These are phyloP conservation scores for Xenopus borealis DNA, from an alignment of 2,113 vertebrate genomes.

Conservation along the genomic window DNA sequence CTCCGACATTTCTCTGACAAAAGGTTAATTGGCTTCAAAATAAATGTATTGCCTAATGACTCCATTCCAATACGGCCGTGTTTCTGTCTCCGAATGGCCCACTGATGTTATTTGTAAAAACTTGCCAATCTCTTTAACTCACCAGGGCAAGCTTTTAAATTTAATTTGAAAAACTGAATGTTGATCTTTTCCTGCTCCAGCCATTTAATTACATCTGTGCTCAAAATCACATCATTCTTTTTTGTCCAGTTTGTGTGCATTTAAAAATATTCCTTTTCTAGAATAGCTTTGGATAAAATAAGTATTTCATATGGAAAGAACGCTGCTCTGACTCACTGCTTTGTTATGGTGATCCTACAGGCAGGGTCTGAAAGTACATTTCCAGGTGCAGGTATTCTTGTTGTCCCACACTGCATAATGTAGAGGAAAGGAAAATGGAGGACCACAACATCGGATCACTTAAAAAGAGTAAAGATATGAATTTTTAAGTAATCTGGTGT, in stretches of 20 bases:
- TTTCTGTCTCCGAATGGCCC: slow-evolving; percentile 64
- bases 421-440: no score
- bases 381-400: no score
- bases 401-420: no score
- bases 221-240: slow-evolving; percentile 44
- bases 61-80: slow-evolving; percentile 63
- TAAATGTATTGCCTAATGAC: slow-evolving; percentile 79
- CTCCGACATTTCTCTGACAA: slow-evolving; percentile 66
- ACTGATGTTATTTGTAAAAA: slow-evolving; percentile 70
- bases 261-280: slow-evolving; percentile 25
- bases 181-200: slow-evolving; percentile 57
- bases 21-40: slow-evolving; percentile 83
- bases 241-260: slow-evolving; percentile 50
- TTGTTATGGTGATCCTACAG: no score
- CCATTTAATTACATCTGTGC: slow-evolving; percentile 63
- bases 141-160: slow-evolving; percentile 63
- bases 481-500: no score
- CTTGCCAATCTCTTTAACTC: slow-evolving; percentile 68
- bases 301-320: neutral
- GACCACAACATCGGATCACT: no score
- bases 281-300: slow-evolving; percentile 22
- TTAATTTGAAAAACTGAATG: slow-evolving; percentile 66
- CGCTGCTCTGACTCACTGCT: no score
- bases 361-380: no score
- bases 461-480: no score